A percentile compares a stretch with the other conserved stretches of the same genome.
These are phyloP conservation scores for Apteryx owenii DNA, from an alignment of 2,113 vertebrate genomes.

Conservation along the genomic window DNA sequence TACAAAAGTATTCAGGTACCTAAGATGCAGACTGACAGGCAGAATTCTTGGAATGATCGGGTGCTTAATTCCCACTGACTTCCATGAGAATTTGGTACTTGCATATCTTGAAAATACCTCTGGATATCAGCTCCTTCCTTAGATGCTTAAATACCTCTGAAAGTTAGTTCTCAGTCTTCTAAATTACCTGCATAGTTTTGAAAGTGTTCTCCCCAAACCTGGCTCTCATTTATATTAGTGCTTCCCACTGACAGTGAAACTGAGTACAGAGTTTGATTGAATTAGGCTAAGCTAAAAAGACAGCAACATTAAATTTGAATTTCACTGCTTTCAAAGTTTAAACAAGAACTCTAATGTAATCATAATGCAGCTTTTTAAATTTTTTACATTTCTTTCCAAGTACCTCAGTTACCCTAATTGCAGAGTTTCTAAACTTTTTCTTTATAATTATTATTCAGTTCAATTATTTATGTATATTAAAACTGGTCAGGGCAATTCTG, in stretches of 20 bases:
- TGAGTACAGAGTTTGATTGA: background rate
- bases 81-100: background rate
- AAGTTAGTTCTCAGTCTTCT: background rate
- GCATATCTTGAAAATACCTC: background rate
- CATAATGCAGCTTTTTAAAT: background rate
- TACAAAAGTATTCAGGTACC: background rate
- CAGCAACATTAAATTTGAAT: background rate
- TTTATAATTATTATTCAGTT: slow-evolving; percentile 46
- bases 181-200: background rate
- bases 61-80: background rate
- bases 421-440: slow-evolving; percentile 45
- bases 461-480: slow-evolving; percentile 59
- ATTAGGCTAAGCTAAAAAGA: slow-evolving; percentile 5
- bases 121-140: background rate
- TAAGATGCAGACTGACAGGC: background rate
- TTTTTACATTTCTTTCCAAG: slow-evolving; percentile 3
- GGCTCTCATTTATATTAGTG: background rate
- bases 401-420: slow-evolving; percentile 29
- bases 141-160: background rate
- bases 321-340: background rate
- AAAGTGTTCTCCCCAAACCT: background rate
- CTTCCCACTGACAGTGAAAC: background rate
- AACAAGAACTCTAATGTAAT: slow-evolving; percentile 6
- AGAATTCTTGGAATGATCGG: background rate
- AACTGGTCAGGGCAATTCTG: slow-evolving; percentile 25